Evolutionary conservation across 2,797 vertebrate species (phyloP).

Genomic region (Peromyscus attwateri): DNA sequence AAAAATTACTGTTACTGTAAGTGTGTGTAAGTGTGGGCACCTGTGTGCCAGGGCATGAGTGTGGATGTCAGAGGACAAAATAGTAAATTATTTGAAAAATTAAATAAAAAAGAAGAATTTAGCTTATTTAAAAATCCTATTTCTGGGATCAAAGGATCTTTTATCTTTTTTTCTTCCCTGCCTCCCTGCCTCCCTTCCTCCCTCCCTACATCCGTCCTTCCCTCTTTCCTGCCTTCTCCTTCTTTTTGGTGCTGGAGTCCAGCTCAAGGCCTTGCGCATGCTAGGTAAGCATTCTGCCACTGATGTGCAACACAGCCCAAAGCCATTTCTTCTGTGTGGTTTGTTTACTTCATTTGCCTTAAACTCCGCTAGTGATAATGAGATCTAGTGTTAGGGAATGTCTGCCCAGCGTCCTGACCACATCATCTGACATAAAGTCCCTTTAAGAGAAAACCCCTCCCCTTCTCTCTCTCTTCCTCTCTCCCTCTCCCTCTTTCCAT

Average conservation of each 20-base stretch:
- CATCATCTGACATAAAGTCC: too few species aligned
- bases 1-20: background rate
- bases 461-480: too few species aligned
- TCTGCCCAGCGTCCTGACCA: too few species aligned
- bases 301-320: background rate
- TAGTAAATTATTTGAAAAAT: background rate
- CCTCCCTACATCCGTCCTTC: background rate
- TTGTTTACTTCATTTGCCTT: constrained; percentile 26
- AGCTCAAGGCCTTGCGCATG: background rate
- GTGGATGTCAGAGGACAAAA: background rate
- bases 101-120: background rate
- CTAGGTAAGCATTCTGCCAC: background rate
- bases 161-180: background rate
- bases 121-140: background rate
- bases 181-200: too few species aligned
- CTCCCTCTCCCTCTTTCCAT: too few species aligned
- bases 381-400: background rate
- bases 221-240: background rate
- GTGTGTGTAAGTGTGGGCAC: background rate
- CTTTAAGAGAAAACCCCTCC: too few species aligned
- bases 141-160: background rate
- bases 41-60: background rate
- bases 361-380: background rate
- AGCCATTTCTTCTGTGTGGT: constrained; percentile 5
- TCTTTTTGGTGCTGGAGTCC: background rate